These are phyloP conservation scores for Athene noctua DNA, from an alignment of 2,113 vertebrate species.

Conservation along the genomic window DNA sequence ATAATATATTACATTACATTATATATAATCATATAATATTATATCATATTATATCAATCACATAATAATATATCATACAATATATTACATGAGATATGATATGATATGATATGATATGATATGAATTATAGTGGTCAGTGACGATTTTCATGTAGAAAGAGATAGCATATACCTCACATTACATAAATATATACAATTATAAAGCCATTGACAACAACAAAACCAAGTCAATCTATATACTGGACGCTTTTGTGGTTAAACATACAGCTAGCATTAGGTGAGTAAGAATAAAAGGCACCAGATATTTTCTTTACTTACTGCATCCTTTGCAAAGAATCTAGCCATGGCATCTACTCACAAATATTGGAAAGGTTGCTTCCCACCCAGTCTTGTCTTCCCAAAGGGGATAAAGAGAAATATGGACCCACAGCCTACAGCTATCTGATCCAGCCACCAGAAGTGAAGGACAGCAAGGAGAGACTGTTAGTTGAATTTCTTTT, in stretches of 20 bases:
- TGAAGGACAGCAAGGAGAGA: not conserved
- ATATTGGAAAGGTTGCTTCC: not conserved
- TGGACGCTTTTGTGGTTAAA: not conserved
- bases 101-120: no score
- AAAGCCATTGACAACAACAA: not conserved
- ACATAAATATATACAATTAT: not conserved
- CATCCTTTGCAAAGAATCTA: not conserved
- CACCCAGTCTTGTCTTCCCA: not conserved
- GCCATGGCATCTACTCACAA: not conserved
- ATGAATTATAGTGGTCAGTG: no score
- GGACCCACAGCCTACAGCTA: not conserved
- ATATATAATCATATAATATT: not conserved
- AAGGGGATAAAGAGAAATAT: not conserved
- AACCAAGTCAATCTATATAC: not conserved
- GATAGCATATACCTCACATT: not conserved
- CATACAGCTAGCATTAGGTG: not conserved
- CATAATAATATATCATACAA: no score
- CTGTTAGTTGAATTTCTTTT: not conserved
- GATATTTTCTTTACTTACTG: not conserved
- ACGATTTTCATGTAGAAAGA: not conserved
- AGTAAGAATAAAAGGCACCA: not conserved
- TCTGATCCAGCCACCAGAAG: not conserved
- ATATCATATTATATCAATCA: no score
- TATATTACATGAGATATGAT: no score
- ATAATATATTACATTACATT: no score